phyloP scores from a whole-genome alignment of 2,797 vertebrate species.

The Neostethus bicornis region DNA sequence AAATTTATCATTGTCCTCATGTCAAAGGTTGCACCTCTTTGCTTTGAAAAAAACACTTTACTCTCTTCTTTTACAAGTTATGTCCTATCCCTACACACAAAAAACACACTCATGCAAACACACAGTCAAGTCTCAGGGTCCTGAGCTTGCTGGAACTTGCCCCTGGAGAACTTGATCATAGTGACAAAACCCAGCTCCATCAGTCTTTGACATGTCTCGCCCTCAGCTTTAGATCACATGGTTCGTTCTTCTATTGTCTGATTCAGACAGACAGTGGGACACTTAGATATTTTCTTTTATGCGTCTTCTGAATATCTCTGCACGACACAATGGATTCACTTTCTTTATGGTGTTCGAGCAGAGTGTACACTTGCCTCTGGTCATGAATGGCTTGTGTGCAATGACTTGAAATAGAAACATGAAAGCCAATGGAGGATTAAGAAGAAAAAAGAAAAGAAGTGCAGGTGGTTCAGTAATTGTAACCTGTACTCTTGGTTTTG shows the following conservation, averaged over 20 bases:
- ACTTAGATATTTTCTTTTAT: conserved; percentile 69
- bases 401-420: conserved; percentile 53
- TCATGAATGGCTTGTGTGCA: conserved; percentile 49
- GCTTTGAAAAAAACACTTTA: conserved; percentile 36
- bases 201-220: conserved; percentile 61
- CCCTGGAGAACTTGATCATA: conserved; percentile 62
- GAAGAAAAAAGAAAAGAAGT: conserved; percentile 30
- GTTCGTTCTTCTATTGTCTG: conserved; percentile 59
- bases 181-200: conserved; percentile 65
- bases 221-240: conserved; percentile 55
- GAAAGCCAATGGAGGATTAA: conserved; percentile 60
- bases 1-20: conserved; percentile 40
- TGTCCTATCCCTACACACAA: conserved; percentile 25
- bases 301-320: conserved; percentile 60
- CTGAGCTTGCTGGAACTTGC: conserved; percentile 66
- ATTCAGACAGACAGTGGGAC: conserved; percentile 59
- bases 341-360: conserved; percentile 60
- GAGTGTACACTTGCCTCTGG: conserved; percentile 43
- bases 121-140: conserved; percentile 41
- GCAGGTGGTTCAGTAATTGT: conserved; percentile 27
- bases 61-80: conserved; percentile 28
- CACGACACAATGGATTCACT: conserved; percentile 49
- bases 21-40: conserved; percentile 49
- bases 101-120: conserved; percentile 30
- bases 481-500: conserved; percentile 17